Conservation (phyloP, 2,888 invertebrate genomes). For the Lamellibrachia satsuma region DNA sequence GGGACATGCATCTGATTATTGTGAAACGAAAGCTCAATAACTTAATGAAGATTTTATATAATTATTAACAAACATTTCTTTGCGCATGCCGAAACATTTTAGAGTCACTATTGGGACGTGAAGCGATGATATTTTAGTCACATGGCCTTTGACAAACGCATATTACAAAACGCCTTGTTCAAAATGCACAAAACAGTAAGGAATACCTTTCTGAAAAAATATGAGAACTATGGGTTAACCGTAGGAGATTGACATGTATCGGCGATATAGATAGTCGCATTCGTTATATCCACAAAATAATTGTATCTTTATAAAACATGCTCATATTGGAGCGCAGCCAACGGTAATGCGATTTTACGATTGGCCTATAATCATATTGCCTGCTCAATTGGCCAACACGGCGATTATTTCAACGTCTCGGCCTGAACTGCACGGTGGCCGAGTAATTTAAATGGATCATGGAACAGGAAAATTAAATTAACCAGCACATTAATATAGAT, state of each 20-base stretch:
- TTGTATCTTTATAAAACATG: background rate
- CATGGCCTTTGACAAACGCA: too few relatives aligned
- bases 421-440: background rate
- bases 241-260: background rate
- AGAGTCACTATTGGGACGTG: too few relatives aligned
- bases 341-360: background rate
- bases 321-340: background rate
- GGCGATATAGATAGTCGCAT: background rate
- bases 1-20: too few relatives aligned
- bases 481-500: background rate
- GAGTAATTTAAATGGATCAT: background rate
- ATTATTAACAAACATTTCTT: too few relatives aligned
- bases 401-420: background rate
- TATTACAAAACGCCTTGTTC: too few relatives aligned
- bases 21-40: too few relatives aligned
- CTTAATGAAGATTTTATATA: too few relatives aligned
- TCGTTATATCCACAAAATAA: background rate
- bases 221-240: background rate
- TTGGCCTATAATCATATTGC: background rate
- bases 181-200: too few relatives aligned
- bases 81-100: too few relatives aligned
- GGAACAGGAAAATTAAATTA: background rate
- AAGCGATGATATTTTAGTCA: too few relatives aligned
- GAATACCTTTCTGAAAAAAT: background rate
- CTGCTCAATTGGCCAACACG: background rate